phyloP scores from a whole-genome alignment of 2,113 vertebrate genomes.

The Xiphophorus hellerii region DNA sequence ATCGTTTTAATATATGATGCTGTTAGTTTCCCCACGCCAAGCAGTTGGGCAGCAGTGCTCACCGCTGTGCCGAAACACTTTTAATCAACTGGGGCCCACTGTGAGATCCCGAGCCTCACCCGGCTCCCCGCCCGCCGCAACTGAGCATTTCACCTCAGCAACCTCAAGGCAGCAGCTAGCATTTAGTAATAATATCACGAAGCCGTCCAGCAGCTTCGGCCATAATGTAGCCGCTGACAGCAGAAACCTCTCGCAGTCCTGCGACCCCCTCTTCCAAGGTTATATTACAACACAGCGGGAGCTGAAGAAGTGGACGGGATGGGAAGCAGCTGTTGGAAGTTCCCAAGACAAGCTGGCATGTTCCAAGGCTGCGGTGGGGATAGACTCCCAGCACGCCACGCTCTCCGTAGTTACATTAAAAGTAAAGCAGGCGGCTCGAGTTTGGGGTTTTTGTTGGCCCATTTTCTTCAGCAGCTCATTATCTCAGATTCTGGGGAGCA shows the following conservation, averaged over 20 bases:
- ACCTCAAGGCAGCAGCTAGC: constrained; percentile 76
- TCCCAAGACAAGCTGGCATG: constrained; percentile 74
- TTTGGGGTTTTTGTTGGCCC: constrained; percentile 51
- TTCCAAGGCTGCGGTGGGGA: constrained; percentile 74
- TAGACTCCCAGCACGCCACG: constrained; percentile 72
- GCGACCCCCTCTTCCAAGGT: constrained; percentile 66
- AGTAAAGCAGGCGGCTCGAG: constrained; percentile 58
- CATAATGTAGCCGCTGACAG: constrained; percentile 72
- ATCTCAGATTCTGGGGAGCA: constrained; percentile 18
- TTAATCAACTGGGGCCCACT: constrained; percentile 78
- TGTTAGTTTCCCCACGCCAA: constrained; percentile 63
- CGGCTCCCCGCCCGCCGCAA: constrained; percentile 66
- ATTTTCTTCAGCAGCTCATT: constrained; percentile 30
- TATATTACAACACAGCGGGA: constrained; percentile 81
- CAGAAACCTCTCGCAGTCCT: constrained; percentile 64
- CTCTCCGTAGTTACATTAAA: constrained; percentile 79
- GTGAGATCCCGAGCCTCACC: constrained; percentile 58
- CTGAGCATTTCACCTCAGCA: constrained; percentile 80
- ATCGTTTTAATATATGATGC: constrained; percentile 71
- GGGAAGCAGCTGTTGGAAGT: constrained; percentile 66
- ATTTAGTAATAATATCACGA: constrained; percentile 81
- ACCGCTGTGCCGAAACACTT: constrained; percentile 72
- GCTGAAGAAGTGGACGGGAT: constrained; percentile 56
- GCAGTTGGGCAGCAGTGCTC: constrained; percentile 63
- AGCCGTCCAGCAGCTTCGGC: constrained; percentile 56